phyloP scores from a whole-genome alignment of 2,113 vertebrate genomes.

The Notothenia coriiceps region DNA sequence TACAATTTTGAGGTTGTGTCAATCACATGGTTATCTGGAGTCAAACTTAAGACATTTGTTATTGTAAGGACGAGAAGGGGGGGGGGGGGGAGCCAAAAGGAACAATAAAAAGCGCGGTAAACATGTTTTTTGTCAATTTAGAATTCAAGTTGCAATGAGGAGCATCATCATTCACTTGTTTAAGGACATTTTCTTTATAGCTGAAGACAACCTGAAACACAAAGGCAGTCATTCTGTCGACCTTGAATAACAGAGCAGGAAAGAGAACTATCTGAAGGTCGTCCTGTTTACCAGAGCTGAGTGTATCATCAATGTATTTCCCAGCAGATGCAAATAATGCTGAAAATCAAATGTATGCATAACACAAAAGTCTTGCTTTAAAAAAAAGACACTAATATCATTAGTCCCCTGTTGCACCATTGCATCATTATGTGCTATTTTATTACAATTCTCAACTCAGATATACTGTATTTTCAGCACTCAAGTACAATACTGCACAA shows the following conservation, averaged over 20 bases:
- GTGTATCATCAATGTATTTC: conserved; percentile 50
- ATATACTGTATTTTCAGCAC: conserved; percentile 50
- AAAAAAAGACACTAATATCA: conserved; percentile 34
- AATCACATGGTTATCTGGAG: not conserved
- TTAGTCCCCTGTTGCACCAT: conserved; percentile 47
- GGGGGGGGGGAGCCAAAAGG: conserved; percentile 27
- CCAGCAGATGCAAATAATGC: conserved; percentile 47
- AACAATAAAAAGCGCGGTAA: conserved; percentile 44
- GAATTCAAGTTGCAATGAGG: conserved; percentile 59
- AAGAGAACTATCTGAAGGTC: not conserved
- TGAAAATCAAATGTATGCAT: conserved; percentile 36
- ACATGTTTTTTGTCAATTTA: conserved; percentile 36
- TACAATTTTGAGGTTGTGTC: not conserved
- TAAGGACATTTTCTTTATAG: conserved; percentile 50
- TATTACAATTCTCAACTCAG: conserved; percentile 45
- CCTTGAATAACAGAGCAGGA: not conserved
- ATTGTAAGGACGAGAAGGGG: conserved; percentile 17
- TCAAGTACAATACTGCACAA: conserved; percentile 71
- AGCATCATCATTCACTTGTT: conserved; percentile 59
- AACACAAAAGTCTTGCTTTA: conserved; percentile 32
- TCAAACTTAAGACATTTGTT: conserved; percentile 19
- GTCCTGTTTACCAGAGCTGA: conserved; percentile 38
- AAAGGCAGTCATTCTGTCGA: conserved; percentile 44
- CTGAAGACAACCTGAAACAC: conserved; percentile 33
- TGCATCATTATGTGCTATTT: conserved; percentile 40